A percentile compares a stretch with the other conserved stretches of the same genome.
phyloP scores from a whole-genome alignment of 2,797 vertebrate species.

The Vespertilio murinus region DNA sequence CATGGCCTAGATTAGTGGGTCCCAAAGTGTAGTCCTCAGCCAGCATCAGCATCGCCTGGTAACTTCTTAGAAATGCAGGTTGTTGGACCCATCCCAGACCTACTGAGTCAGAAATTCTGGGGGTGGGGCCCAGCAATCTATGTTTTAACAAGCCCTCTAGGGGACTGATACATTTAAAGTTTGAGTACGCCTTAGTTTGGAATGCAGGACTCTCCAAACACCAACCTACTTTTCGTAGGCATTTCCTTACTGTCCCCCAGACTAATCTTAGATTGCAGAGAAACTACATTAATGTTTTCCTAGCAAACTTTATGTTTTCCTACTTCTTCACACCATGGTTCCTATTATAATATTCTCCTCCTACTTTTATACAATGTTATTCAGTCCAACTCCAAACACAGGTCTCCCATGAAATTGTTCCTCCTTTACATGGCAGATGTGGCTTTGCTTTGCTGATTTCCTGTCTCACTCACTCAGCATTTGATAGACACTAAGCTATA shows the following conservation, averaged over 20 bases:
- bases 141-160: neutral
- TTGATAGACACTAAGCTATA: neutral
- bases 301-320: neutral
- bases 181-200: neutral
- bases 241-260: neutral
- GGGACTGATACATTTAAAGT: neutral
- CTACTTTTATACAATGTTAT: neutral
- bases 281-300: neutral
- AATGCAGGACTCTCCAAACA: neutral
- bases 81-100: neutral
- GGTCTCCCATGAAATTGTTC: neutral
- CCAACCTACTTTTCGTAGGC: neutral
- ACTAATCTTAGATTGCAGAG: neutral
- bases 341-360: neutral
- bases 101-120: neutral
- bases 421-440: neutral
- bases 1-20: neutral
- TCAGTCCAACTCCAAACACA: constrained; percentile 20
- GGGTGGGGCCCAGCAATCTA: neutral
- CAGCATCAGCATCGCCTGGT: neutral
- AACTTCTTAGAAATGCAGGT: neutral
- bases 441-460: constrained; percentile 11
- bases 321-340: neutral
- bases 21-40: neutral
- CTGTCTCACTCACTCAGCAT: neutral